phyloP scores from a whole-genome alignment of 2,113 vertebrate species.

The Thunnus maccoyii region DNA sequence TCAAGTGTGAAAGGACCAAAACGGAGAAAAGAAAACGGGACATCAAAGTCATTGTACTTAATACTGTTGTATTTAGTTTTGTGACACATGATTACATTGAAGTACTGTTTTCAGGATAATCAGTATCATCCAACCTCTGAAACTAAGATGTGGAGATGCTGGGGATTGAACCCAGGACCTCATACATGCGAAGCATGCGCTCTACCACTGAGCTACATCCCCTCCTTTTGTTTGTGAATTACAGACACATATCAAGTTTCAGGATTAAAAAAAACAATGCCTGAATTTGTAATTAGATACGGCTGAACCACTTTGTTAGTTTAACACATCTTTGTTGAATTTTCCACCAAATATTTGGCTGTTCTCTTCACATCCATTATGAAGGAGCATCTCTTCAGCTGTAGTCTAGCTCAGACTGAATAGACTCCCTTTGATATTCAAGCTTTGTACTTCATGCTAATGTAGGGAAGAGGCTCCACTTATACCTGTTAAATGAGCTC shows the following conservation, averaged over 20 bases:
- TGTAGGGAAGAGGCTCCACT: conserved; percentile 45
- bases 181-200: conserved; percentile 90
- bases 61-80: no score
- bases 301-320: neutral
- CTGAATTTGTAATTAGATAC: neutral
- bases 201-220: conserved; percentile 92
- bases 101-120: no score
- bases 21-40: no score
- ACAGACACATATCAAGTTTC: no score
- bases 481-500: conserved; percentile 45
- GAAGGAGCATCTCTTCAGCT: conserved; percentile 3
- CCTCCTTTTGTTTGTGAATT: conserved; percentile 19
- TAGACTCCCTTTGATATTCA: conserved; percentile 41
- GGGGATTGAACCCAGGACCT: conserved; percentile 90
- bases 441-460: conserved; percentile 45
- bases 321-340: neutral
- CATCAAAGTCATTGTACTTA: no score
- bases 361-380: conserved; percentile 3
- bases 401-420: conserved; percentile 11
- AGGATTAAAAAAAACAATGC: neutral
- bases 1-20: no score
- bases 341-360: neutral
- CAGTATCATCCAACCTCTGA: no score
- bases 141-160: conserved; percentile 81
- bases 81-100: no score